A percentile compares a stretch with the other conserved stretches of the same genome.
phyloP scores from a whole-genome alignment of 1,140 invertebrate species.

The Heterodera schachtii region DNA sequence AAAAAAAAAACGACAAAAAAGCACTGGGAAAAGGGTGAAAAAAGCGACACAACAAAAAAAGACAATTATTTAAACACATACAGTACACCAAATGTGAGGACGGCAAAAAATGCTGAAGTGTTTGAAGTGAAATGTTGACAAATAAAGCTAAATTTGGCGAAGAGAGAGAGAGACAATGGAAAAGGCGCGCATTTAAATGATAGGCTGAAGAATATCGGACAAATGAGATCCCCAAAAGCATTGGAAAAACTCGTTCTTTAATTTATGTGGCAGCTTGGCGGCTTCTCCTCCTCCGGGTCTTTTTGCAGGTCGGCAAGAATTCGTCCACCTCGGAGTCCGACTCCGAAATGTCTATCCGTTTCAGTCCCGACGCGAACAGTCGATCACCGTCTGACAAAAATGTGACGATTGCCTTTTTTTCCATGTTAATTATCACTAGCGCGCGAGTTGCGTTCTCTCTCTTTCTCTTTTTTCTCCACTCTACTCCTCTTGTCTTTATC shows the following conservation, averaged over 20 bases:
- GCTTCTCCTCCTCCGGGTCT: background rate
- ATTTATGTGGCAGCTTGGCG: background rate
- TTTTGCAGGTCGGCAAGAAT: constrained; percentile 26
- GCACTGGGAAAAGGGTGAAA: no score
- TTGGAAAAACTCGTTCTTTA: background rate
- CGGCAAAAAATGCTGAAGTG: no score
- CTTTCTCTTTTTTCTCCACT: no score
- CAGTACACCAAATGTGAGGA: no score
- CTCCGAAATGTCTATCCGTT: constrained; percentile 40
- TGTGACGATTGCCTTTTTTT: background rate
- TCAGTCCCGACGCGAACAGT: constrained; percentile 28
- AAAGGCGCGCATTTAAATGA: background rate
- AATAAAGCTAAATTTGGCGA: background rate
- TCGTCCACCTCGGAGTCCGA: constrained; percentile 42
- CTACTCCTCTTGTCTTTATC: no score
- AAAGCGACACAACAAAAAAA: no score
- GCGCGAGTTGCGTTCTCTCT: no score
- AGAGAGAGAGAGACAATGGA: background rate
- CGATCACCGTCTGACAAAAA: constrained; percentile 40
- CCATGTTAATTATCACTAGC: no score
- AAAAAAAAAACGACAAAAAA: background rate
- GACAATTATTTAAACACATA: no score
- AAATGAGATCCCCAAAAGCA: background rate
- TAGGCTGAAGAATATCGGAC: background rate
- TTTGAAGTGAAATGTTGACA: background rate